phyloP scores from a whole-genome alignment of 2,888 invertebrate species.

The Allacma fusca region DNA sequence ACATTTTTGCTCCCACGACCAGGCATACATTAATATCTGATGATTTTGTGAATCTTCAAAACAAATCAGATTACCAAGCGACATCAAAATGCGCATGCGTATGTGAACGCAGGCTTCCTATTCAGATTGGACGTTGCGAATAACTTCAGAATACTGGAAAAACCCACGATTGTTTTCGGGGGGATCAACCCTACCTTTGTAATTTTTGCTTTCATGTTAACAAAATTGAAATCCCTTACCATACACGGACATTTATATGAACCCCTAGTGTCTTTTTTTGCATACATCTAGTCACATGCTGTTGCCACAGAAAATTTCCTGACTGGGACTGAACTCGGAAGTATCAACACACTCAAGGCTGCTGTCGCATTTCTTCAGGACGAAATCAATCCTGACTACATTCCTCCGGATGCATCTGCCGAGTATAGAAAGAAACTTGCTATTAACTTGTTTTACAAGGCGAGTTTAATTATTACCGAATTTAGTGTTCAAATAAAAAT shows the following conservation, averaged over 20 bases:
- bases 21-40: too few species aligned
- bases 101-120: slow-evolving; percentile 78
- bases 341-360: slow-evolving; percentile 66
- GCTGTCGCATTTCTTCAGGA: slow-evolving; percentile 67
- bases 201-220: too few species aligned
- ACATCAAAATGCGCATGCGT: slow-evolving; percentile 79
- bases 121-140: slow-evolving; percentile 68
- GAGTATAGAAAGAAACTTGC: slow-evolving; percentile 76
- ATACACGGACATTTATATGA: too few species aligned
- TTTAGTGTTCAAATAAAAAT: too few species aligned
- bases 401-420: slow-evolving; percentile 74
- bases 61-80: slow-evolving; percentile 75
- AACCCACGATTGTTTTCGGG: slow-evolving; percentile 64
- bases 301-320: slow-evolving; percentile 39
- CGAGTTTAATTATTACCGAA: slow-evolving; percentile 61
- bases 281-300: slow-evolving; percentile 36
- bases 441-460: slow-evolving; percentile 81
- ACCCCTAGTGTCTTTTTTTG: too few species aligned
- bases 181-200: slow-evolving; percentile 63
- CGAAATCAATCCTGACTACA: slow-evolving; percentile 73
- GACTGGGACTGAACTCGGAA: slow-evolving; percentile 64
- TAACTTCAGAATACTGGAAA: slow-evolving; percentile 66
- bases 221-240: slow-evolving; percentile 1
- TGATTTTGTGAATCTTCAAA: background rate
- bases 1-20: too few species aligned